Evolutionary conservation across 1,140 invertebrate genomes (phyloP).

Genomic region (Drosophila ficusphila): DNA sequence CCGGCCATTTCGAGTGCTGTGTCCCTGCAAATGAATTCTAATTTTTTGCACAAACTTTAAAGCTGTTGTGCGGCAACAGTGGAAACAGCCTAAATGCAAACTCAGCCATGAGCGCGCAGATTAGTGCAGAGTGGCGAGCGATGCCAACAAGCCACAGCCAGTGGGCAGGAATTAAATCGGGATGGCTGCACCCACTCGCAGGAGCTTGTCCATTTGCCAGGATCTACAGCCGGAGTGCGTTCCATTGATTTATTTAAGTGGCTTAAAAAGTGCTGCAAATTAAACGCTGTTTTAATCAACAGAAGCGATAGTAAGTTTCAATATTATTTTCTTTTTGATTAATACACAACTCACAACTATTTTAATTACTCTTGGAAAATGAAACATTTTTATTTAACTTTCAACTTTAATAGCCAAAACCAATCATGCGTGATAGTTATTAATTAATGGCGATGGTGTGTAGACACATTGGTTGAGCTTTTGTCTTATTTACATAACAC

Average conservation of each 20-base stretch:
- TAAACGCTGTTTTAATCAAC: too few relatives aligned
- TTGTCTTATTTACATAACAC: neutral
- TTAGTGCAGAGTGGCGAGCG: conserved; percentile 23
- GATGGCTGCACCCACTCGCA: neutral
- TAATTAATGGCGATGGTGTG: neutral
- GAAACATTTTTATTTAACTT: too few relatives aligned
- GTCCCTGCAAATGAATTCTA: conserved; percentile 75
- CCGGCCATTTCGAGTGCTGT: conserved; percentile 54
- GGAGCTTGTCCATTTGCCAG: neutral
- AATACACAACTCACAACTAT: too few relatives aligned
- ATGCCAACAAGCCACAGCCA: conserved; percentile 7
- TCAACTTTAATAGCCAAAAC: neutral
- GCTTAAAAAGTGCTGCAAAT: too few relatives aligned
- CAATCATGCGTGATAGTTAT: neutral
- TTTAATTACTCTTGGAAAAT: too few relatives aligned
- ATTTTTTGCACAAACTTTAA: conserved; percentile 72
- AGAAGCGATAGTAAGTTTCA: too few relatives aligned
- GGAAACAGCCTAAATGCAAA: conserved; percentile 37
- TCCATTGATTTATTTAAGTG: neutral
- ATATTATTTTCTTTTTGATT: too few relatives aligned
- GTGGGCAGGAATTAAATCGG: conserved; percentile 9
- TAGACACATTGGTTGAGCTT: neutral
- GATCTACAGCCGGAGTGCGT: too few relatives aligned
- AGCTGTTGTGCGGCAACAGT: conserved; percentile 17
- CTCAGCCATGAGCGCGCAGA: conserved; percentile 37